Evolutionary conservation across 2,113 vertebrate species (phyloP).

Genomic region (Hoplias malabaricus): DNA sequence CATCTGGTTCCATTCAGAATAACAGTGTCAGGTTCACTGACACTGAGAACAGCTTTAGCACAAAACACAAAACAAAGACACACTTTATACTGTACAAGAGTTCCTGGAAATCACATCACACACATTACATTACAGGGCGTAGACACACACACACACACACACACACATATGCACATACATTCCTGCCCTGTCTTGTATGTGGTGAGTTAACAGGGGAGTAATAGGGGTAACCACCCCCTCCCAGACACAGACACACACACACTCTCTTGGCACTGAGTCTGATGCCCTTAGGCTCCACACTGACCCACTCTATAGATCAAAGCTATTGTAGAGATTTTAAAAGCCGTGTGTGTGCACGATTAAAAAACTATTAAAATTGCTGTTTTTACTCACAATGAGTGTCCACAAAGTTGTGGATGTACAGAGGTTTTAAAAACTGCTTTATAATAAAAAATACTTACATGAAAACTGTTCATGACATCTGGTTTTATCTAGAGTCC

Average conservation of each 20-base stretch:
- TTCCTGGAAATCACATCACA: constrained; percentile 36
- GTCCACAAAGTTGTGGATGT: too few species aligned
- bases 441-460: neutral
- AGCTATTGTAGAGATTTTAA: too few species aligned
- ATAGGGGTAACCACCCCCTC: neutral
- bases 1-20: neutral
- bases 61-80: constrained; percentile 1
- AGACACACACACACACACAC: constrained; percentile 18
- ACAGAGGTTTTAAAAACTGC: neutral
- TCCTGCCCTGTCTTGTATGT: neutral
- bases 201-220: neutral
- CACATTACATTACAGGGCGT: constrained; percentile 17
- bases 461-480: constrained; percentile 24
- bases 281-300: too few species aligned
- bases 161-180: neutral
- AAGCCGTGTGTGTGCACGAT: too few species aligned
- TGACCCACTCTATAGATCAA: too few species aligned
- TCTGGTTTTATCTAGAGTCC: constrained; percentile 9
- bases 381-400: too few species aligned
- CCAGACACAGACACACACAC: too few species aligned
- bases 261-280: too few species aligned
- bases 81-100: neutral
- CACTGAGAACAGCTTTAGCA: neutral
- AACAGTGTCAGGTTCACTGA: neutral
- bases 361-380: too few species aligned